Base-by-base conservation (phyloP, 2,888 invertebrate genomes). In the Lithosia quadra region DNA sequence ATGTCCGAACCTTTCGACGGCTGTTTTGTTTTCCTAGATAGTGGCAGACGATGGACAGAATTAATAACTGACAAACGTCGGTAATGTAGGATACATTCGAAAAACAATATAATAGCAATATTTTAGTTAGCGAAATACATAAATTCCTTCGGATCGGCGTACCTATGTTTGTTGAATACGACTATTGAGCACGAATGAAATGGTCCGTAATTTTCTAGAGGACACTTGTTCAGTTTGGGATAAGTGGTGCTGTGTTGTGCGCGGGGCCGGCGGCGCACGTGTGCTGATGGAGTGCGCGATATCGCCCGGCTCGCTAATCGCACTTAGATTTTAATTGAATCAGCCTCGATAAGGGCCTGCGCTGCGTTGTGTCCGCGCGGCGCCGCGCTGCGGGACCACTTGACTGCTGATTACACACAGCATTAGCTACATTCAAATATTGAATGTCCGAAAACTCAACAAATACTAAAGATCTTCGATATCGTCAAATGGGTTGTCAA, bases 251-350 rank as follows among this genome's bases (percentile, higher is more conserved):
- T 21, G 28, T 57, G 64, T 57, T n/a, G 59, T 53, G 59, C 11
- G 33, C 34, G 49, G 18, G 3, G 15, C 34, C 62, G 49, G 18
- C 28, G 15, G 43, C 62, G 66, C 82, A 79, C 79, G 79, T 79
- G 79, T 60, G 34, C 33, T 28, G 79, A 81, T 81, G 28, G 43
- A 60, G 58, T 57, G 68, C 39, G 66, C 65, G 81, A 81, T 81
- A 69, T 22, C 4, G 28, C 33, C 22, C 36, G 62, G 68, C 64
- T 57, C 67, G 53, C 24, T 58, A 43, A 49, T 55, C 67, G 62
- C 34, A 49, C 66, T 49, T 67, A 59, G 78, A 84, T 85, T 65
- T 65, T 79, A 81, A 85, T 80, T 77, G 70, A 82, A 85, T 80
- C 67, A 71, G 28, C 53, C 8, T 64, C 69, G 83, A 81, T 80